Percentiles rank a stretch among this genome's conserved stretches.
phyloP scores from a whole-genome alignment of 2,797 vertebrate species.

The Labeo calbasu region DNA sequence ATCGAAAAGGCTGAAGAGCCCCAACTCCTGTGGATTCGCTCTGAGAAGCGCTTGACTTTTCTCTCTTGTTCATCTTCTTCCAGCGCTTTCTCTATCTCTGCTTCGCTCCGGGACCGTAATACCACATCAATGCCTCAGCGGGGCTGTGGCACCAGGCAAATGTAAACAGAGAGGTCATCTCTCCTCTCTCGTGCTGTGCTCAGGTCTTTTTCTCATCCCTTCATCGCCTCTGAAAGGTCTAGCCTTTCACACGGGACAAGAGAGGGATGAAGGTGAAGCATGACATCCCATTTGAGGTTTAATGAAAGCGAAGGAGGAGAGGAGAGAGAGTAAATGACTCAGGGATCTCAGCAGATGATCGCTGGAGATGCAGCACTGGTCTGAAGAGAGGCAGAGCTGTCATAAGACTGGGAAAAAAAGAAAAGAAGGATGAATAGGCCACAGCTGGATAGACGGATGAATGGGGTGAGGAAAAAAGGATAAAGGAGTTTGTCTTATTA shows the following conservation, averaged over 20 bases:
- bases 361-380: slow-evolving; percentile 12
- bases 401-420: slow-evolving; percentile 16
- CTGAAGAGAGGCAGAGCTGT: slow-evolving; percentile 30
- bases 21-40: slow-evolving; percentile 68
- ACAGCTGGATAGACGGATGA: slow-evolving; percentile 18
- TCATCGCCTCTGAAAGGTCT: slow-evolving; percentile 49
- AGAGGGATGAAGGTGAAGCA: slow-evolving; percentile 75
- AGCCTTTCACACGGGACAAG: slow-evolving; percentile 65
- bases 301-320: slow-evolving; percentile 24
- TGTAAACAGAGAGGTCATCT: slow-evolving; percentile 79
- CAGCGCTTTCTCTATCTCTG: slow-evolving; percentile 58
- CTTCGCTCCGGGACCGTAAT: slow-evolving; percentile 66
- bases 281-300: slow-evolving; percentile 73
- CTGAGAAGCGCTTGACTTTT: slow-evolving; percentile 63
- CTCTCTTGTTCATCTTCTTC: slow-evolving; percentile 57
- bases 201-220: slow-evolving; percentile 51
- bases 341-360: slow-evolving; percentile 28
- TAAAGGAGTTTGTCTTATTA: not conserved
- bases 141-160: slow-evolving; percentile 84
- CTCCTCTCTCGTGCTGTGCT: slow-evolving; percentile 69
- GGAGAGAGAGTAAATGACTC: slow-evolving; percentile 31
- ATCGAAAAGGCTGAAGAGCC: slow-evolving; percentile 67
- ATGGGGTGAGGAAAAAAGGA: not conserved
- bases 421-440: slow-evolving; percentile 31
- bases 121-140: slow-evolving; percentile 85